Base-by-base conservation (phyloP, 2,113 vertebrate genomes). In the Pao palembangensis region DNA sequence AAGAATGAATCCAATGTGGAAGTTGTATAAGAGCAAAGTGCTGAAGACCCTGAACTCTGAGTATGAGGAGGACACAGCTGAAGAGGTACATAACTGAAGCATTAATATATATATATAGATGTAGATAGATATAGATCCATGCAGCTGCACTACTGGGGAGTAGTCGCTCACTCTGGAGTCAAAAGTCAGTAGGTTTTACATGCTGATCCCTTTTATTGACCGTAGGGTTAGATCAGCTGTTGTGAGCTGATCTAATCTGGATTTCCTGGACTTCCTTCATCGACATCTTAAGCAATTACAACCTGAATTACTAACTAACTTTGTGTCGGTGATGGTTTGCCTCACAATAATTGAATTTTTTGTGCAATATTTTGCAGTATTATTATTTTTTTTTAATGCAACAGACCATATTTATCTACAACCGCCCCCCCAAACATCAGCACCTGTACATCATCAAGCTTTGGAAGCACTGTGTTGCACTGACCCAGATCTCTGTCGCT, bases 1-100 rank as follows among this genome's bases (percentile, higher is more conserved):
- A 67, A 84, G 17, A 6, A 93, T 93, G 92, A 92, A 92, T 79
- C 90, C 90, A 0, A 4, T 91, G 79, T 93, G 90, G 89, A 93
- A 91, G 67, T 67, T 82, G 6, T 93, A 91, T 41, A 92, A 89
- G 86, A 91, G 86, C 86, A 93, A 92, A 75, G 87, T 93, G 78
- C 70, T 93, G 88, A 90, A 91, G 87, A 92, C 88, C 14, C 38
- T 93, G 3, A 91, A 90, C 71, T 85, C 90, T 1, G 90, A 92
- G 6, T 80, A 85, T 50, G 87, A 89, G 66, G 90, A 92, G 60
- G 89, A 89, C 2, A 17, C 76, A 1, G 78, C 61, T 0, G 88
- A 88, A 31, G 87, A 92, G 91, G 90, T 91, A 88, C 17, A 63
- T 14, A n/a, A n/a, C 44, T 47, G 28, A n/a, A 17, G 23, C 15